phyloP scores from a whole-genome alignment of 2,113 vertebrate genomes.

The Xenopus tropicalis region DNA sequence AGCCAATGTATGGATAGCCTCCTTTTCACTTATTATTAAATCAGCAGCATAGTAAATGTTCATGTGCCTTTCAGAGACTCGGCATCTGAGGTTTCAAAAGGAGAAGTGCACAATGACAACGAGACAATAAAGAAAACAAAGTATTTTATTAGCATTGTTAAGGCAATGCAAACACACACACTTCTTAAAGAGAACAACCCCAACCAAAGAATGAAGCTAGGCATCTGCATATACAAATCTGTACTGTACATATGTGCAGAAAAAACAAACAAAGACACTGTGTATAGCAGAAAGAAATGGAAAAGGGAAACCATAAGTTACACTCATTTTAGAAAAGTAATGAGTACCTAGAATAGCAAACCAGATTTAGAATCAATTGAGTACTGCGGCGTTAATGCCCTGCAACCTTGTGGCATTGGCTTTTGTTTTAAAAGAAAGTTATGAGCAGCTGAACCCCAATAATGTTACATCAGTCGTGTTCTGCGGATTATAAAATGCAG shows the following conservation, averaged over 20 bases:
- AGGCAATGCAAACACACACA: constrained; percentile 64
- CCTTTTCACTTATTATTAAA: too few species aligned
- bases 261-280: constrained; percentile 54
- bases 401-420: constrained; percentile 47
- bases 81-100: too few species aligned
- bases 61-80: too few species aligned
- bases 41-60: too few species aligned
- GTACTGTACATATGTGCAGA: constrained; percentile 63
- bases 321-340: constrained; percentile 62
- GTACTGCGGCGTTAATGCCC: constrained; percentile 52
- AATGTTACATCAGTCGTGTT: constrained; percentile 29
- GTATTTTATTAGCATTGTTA: constrained; percentile 79
- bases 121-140: constrained; percentile 61
- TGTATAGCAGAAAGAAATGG: constrained; percentile 55
- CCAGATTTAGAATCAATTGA: constrained; percentile 32
- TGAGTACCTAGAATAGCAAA: constrained; percentile 47
- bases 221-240: constrained; percentile 58
- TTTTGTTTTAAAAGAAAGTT: constrained; percentile 58
- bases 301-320: constrained; percentile 60
- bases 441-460: constrained; percentile 47
- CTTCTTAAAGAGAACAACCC: constrained; percentile 64
- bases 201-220: constrained; percentile 60
- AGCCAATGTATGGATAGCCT: too few species aligned
- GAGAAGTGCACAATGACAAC: constrained; percentile 12
- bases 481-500: constrained; percentile 38